Evolutionary conservation across 2,888 invertebrate genomes (phyloP), one percentile per base, ranked within the genome.

Genomic region (Axea sp.): DNA sequence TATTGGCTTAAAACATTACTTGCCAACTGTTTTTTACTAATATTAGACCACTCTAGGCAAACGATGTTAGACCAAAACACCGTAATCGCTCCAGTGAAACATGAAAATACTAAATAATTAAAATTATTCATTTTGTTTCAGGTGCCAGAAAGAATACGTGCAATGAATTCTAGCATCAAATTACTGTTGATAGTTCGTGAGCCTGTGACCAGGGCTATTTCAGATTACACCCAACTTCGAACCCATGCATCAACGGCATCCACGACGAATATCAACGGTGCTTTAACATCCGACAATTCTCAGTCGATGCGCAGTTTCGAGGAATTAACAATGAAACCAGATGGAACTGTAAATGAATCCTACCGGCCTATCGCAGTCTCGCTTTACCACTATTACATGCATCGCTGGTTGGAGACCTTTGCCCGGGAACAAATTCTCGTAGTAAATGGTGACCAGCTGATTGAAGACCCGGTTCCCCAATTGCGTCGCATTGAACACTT

Each of bases 141-240:
- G 93, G 98, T 96, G 22, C 98, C 99, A 6, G 95, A 96, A 88
- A 90, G 99, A 76, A 96, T 99, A 53, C 91, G 94, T 78, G 95
- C 95, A 68, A 97, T 99, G 96, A 98, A 99, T 89, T 92, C 95
- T 4, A 94, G 95, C 84, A 93, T 97, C 72, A 95, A 96, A 81
- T 90, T 99, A 67, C 91, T 99, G 75, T 90, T 99, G 79, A 97
- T 99, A 83, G 96, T 99, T 12, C 91, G 99, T 7, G 97, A 99
- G 88, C 99, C 99, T 1, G 97, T 98, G 57, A 96, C 96, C 9
- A 91, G 99, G 59, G 96, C 97, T 49, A 95, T 99, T 82, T 98
- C 98, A 7, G 99, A 99, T 90, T 98, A 97, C 89, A 96, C 97
- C 11, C 98, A 98, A 88, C 90, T 97, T 80, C 92, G 94, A 75